A percentile compares a stretch with the other conserved stretches of the same genome.
Evolutionary conservation across 2,888 invertebrate species (phyloP).

Genomic region (Callyntrura guangdongensis): DNA sequence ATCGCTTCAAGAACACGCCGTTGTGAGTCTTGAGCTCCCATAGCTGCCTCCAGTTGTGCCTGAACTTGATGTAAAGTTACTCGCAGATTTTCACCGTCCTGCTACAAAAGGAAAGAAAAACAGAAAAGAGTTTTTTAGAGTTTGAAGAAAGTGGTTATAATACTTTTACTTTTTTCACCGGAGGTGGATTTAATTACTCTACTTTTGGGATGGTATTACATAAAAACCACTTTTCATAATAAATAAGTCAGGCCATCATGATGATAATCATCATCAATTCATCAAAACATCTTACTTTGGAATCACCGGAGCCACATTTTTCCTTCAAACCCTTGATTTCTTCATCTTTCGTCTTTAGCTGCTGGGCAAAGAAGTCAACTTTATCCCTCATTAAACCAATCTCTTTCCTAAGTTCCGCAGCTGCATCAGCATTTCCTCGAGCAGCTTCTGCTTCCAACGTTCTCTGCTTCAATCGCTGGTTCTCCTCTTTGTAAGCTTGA

Average conservation of each 20-base stretch:
- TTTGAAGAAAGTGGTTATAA: neutral
- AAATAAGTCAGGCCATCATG: neutral
- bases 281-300: constrained; percentile 64
- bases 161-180: neutral
- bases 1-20: constrained; percentile 91
- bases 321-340: constrained; percentile 90
- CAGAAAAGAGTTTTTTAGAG: neutral
- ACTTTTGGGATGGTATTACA: neutral
- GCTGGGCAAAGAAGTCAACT: constrained; percentile 93
- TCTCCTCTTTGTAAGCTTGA: constrained; percentile 96
- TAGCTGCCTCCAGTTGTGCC: constrained; percentile 92
- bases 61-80: constrained; percentile 91
- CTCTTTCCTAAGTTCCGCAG: constrained; percentile 92
- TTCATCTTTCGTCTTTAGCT: constrained; percentile 93
- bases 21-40: constrained; percentile 93
- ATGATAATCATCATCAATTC: neutral
- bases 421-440: constrained; percentile 89
- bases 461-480: constrained; percentile 92
- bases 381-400: constrained; percentile 91
- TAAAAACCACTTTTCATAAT: neutral
- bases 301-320: constrained; percentile 79
- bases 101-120: constrained; percentile 83
- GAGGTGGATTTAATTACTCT: neutral
- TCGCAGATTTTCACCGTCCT: constrained; percentile 89
- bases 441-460: constrained; percentile 91